Conservation (phyloP, 2,113 vertebrate species). For the Scomber colias region DNA sequence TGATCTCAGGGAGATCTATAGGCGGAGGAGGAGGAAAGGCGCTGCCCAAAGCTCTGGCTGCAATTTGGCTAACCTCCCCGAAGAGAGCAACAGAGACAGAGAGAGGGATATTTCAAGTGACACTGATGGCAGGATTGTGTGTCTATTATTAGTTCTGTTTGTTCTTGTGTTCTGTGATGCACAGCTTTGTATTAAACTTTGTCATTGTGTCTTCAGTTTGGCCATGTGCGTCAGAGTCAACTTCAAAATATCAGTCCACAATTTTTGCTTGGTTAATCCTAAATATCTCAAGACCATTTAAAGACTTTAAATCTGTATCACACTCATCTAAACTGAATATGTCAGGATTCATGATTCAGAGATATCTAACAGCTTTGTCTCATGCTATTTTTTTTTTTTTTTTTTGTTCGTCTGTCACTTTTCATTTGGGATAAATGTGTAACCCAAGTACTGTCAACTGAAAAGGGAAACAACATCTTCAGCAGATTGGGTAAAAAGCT, state of each 20-base stretch:
- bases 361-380: not conserved
- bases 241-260: not conserved
- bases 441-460: not conserved
- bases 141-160: constrained; percentile 21
- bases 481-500: no score
- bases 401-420: not conserved
- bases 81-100: constrained; percentile 2
- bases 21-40: constrained; percentile 19
- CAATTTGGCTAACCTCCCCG: constrained; percentile 37
- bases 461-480: not conserved
- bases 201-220: not conserved
- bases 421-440: constrained; percentile 10
- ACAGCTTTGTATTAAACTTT: not conserved
- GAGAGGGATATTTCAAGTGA: not conserved
- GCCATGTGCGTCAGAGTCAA: not conserved
- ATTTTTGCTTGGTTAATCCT: not conserved
- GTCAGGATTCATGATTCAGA: not conserved
- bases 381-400: no score
- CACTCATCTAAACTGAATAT: not conserved
- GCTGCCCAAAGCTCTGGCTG: constrained; percentile 51
- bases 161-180: not conserved
- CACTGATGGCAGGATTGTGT: constrained; percentile 3
- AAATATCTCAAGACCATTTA: not conserved
- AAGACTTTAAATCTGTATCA: not conserved
- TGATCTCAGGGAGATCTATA: constrained; percentile 69